These are phyloP conservation scores for Syngnathus typhle DNA, from an alignment of 2,113 vertebrate species.

Conservation along the genomic window DNA sequence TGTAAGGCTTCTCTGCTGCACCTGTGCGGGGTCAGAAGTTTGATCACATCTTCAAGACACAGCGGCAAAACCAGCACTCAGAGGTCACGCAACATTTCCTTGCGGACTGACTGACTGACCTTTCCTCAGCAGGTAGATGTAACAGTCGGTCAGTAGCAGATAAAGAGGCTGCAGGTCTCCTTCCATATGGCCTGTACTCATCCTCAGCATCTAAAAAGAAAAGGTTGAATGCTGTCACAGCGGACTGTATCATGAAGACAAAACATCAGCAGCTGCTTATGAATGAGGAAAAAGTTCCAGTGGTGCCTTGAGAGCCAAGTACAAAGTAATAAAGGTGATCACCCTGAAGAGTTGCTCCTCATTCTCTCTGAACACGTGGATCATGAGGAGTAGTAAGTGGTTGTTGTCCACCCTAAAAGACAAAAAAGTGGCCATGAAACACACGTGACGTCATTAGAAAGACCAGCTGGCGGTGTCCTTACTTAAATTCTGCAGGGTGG, in stretches of 20 bases:
- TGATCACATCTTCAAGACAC: not conserved
- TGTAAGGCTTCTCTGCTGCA: conserved; percentile 94
- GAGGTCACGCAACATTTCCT: not conserved
- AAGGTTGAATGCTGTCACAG: not conserved
- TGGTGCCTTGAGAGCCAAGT: too few species aligned
- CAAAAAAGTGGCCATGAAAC: conserved; percentile 19
- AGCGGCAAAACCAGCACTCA: not conserved
- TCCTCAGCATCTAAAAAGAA: conserved; percentile 82
- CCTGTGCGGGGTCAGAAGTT: conserved; percentile 65
- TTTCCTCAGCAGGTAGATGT: conserved; percentile 91
- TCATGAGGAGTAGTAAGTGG: conserved; percentile 94
- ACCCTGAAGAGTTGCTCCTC: conserved; percentile 97
- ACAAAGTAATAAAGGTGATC: not conserved
- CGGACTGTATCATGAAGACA: too few species aligned
- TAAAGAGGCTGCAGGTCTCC: conserved; percentile 92
- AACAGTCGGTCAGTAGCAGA: conserved; percentile 90
- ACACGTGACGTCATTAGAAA: not conserved
- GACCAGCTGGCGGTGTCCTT: conserved; percentile 34
- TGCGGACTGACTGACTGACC: conserved; percentile 70
- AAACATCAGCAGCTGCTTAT: too few species aligned
- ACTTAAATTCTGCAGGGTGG: conserved; percentile 93
- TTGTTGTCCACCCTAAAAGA: conserved; percentile 92
- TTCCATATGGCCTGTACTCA: conserved; percentile 98
- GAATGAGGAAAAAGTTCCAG: not conserved
- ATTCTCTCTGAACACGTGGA: conserved; percentile 94